Conservation (phyloP, 2,888 invertebrate species). For the Seladonia tumulorum region DNA sequence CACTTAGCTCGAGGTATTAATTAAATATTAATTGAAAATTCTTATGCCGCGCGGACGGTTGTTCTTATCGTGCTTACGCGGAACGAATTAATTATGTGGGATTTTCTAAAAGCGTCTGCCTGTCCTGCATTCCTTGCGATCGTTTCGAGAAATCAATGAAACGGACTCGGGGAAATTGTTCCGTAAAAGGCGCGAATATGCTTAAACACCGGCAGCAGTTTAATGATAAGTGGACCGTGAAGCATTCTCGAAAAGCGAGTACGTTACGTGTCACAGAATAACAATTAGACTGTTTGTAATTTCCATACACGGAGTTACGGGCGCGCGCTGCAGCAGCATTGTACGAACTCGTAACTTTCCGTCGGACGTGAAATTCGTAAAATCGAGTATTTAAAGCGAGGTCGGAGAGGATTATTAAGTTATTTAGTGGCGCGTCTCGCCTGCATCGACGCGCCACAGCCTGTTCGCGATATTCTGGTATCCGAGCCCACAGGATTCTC, state of each 20-base stretch:
- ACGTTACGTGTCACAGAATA: neutral
- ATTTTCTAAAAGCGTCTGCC: neutral
- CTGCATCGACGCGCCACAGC: conserved; percentile 27
- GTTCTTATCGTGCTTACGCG: neutral
- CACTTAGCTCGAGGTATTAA: neutral
- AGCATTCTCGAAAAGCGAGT: neutral
- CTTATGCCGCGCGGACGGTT: neutral
- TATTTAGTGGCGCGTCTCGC: conserved; percentile 28
- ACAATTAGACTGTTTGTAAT: conserved; percentile 5
- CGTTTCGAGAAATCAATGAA: too few relatives aligned
- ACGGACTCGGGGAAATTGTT: too few relatives aligned
- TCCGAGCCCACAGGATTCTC: conserved; percentile 20
- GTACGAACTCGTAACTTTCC: neutral
- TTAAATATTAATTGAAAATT: neutral
- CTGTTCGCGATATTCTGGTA: conserved; percentile 36
- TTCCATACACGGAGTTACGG: neutral
- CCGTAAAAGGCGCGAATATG: too few relatives aligned
- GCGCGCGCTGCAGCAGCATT: neutral
- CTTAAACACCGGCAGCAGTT: too few relatives aligned
- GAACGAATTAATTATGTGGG: neutral
- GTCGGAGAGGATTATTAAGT: conserved; percentile 21
- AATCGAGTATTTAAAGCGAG: conserved; percentile 27
- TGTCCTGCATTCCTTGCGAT: too few relatives aligned
- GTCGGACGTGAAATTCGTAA: conserved; percentile 4
- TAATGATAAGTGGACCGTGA: neutral